Percentiles rank a stretch among this genome's conserved stretches.
These are phyloP conservation scores for Tyto alba DNA, from an alignment of 2,113 vertebrate genomes.

Conservation along the genomic window DNA sequence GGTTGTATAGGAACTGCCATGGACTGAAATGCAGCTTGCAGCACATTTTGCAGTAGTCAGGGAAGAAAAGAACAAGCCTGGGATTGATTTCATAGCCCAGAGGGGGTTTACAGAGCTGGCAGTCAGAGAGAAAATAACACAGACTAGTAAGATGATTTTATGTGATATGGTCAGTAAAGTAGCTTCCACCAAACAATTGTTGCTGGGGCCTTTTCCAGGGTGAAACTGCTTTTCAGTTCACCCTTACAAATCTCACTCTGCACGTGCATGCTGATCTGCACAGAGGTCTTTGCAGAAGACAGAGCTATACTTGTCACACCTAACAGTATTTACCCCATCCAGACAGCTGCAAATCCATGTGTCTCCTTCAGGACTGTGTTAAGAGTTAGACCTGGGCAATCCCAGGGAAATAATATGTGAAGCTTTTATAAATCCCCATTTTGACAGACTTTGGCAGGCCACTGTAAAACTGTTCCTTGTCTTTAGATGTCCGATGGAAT, in stretches of 20 bases:
- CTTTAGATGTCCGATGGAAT: background rate
- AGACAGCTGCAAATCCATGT: background rate
- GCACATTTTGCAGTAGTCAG: background rate
- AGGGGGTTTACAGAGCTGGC: background rate
- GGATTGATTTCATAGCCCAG: slow-evolving; percentile 22
- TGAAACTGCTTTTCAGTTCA: slow-evolving; percentile 26
- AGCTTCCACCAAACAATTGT: background rate
- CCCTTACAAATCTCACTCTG: background rate
- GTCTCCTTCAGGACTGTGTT: background rate
- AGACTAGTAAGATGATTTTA: slow-evolving; percentile 14
- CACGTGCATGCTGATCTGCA: background rate
- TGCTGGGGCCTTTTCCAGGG: background rate
- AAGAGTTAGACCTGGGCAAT: background rate
- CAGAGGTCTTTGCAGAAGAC: slow-evolving; percentile 20
- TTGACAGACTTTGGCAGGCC: background rate
- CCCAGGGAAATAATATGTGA: background rate
- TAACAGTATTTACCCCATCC: background rate
- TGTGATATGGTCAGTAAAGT: slow-evolving; percentile 7
- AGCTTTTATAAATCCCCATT: background rate
- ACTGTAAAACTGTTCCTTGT: background rate
- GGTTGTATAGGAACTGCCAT: background rate
- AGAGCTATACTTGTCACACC: background rate
- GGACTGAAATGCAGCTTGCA: background rate
- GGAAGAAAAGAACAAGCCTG: slow-evolving; percentile 6
- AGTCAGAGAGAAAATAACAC: slow-evolving; percentile 2